Conservation (phyloP, 1,140 invertebrate species). For the Drosophila sp. region DNA sequence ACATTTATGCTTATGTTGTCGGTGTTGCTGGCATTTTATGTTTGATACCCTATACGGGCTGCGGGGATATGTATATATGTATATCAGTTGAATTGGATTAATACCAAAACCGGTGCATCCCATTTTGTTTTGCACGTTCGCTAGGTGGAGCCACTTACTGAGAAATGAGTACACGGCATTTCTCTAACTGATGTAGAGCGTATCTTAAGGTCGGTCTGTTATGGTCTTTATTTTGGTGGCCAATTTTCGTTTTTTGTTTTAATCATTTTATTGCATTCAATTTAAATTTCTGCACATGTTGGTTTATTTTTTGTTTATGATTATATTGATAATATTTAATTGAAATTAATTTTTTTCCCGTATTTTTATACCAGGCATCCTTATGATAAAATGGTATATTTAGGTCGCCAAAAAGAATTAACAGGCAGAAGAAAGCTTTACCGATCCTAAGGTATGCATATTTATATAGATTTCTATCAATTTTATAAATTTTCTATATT, state of each 20-base stretch:
- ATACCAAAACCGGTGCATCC: too few species aligned
- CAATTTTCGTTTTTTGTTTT: constrained; percentile 25
- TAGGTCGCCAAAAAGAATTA: too few species aligned
- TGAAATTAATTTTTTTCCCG: constrained; percentile 24
- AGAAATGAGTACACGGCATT: not conserved
- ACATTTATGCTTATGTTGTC: constrained; percentile 61
- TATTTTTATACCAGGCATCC: constrained; percentile 16
- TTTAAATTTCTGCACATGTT: constrained; percentile 69
- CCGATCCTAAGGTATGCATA: too few species aligned
- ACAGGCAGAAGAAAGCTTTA: too few species aligned
- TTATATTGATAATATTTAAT: constrained; percentile 40
- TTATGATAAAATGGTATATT: too few species aligned
- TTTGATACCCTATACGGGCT: constrained; percentile 10
- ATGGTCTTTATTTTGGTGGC: constrained; percentile 28
- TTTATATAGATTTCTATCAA: too few species aligned
- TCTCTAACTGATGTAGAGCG: not conserved
- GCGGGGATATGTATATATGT: too few species aligned
- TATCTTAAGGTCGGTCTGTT: not conserved
- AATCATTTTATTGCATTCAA: constrained; percentile 73
- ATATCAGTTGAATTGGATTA: too few species aligned
- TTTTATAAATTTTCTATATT: too few species aligned
- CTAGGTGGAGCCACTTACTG: not conserved
- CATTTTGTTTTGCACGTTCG: not conserved
- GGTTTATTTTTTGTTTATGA: constrained; percentile 45
- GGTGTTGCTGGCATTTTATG: constrained; percentile 23